A percentile compares a stretch with the other conserved stretches of the same genome.
phyloP scores from a whole-genome alignment of 2,797 vertebrate species.

The Adelosebastes latens region DNA sequence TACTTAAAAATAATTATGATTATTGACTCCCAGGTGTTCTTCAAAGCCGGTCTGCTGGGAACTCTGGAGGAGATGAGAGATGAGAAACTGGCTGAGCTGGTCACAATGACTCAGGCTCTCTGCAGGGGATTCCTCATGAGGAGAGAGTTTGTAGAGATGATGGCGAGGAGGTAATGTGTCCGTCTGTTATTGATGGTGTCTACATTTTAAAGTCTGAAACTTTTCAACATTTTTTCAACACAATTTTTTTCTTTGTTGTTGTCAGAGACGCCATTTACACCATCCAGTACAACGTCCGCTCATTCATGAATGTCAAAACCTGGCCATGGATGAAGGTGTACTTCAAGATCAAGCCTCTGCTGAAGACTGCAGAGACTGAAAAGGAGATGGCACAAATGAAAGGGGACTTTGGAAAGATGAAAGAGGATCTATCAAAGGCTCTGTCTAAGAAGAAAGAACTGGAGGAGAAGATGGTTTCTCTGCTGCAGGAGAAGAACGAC shows the following conservation, averaged over 20 bases:
- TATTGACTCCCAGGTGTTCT: conserved; percentile 81
- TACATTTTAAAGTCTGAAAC: conserved; percentile 53
- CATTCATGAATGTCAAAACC: conserved; percentile 95
- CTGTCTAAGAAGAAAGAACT: conserved; percentile 89
- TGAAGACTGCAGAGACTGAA: conserved; percentile 91
- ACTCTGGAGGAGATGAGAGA: conserved; percentile 87
- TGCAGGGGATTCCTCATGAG: conserved; percentile 85
- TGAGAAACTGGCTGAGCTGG: conserved; percentile 82
- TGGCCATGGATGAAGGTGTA: conserved; percentile 98
- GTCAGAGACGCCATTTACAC: conserved; percentile 63
- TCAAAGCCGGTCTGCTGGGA: conserved; percentile 86
- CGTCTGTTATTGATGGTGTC: neutral
- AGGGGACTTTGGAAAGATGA: conserved; percentile 89
- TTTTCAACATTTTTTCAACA: conserved; percentile 80
- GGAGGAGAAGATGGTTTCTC: conserved; percentile 90
- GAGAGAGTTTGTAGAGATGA: conserved; percentile 85
- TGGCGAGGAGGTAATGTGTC: conserved; percentile 82
- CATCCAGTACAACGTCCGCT: conserved; percentile 86
- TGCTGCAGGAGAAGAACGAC: conserved; percentile 92
- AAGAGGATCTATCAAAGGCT: conserved; percentile 87
- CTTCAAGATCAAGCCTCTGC: conserved; percentile 92
- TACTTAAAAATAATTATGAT: neutral
- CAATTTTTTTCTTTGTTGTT: conserved; percentile 9
- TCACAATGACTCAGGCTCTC: conserved; percentile 83
- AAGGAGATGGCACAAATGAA: conserved; percentile 95